phyloP scores from a whole-genome alignment of 2,888 invertebrate species.

The Trachelus iudaicus region DNA sequence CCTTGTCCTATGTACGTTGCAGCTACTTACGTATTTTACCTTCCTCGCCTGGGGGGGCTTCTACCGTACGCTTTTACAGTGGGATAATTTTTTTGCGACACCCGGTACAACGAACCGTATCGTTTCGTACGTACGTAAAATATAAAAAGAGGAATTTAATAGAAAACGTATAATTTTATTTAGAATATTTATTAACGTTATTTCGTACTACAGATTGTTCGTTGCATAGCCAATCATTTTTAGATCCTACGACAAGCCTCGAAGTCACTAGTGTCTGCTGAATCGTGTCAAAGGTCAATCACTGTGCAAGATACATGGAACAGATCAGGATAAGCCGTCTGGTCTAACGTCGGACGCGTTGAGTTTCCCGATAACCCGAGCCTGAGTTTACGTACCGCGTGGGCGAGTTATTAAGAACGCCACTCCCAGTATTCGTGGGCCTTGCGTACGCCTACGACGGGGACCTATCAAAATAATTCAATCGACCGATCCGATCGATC shows the following conservation, averaged over 20 bases:
- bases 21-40: not conserved
- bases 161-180: not conserved
- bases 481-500: constrained; percentile 8
- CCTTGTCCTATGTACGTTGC: not conserved
- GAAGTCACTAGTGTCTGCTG: not conserved
- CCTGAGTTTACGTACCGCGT: not conserved
- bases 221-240: not conserved
- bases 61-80: not conserved
- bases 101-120: constrained; percentile 5
- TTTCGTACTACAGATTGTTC: not conserved
- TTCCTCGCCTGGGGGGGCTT: not conserved
- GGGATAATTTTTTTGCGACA: not conserved
- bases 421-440: not conserved
- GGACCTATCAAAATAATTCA: constrained; percentile 16
- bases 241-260: not conserved
- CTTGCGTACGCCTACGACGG: not conserved
- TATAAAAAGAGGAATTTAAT: not conserved
- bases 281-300: not conserved
- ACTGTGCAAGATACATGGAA: not conserved
- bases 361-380: not conserved
- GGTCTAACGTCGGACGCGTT: not conserved
- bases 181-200: not conserved
- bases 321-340: not conserved
- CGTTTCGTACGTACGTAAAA: not conserved
- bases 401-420: constrained; percentile 18